Base-by-base conservation (phyloP, 2,797 vertebrate species). In the Acipenser transmontanus region DNA sequence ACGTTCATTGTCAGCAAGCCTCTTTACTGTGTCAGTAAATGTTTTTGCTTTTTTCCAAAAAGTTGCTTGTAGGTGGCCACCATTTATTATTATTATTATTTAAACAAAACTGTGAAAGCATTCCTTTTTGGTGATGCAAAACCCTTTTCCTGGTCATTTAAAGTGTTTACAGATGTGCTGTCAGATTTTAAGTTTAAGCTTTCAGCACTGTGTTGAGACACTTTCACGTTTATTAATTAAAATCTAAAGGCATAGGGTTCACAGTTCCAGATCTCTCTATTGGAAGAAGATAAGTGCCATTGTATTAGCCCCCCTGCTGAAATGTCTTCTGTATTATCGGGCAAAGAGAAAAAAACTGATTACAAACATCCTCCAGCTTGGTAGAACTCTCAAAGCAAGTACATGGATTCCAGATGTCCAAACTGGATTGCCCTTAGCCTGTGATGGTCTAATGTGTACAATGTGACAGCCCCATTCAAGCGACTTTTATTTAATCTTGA, bases 121-220 rank as follows among this genome's bases (percentile, higher is more conserved):
- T 78, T 78, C 74, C 69, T 73, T 69, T 71, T 71, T 63, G 72
- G 72, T 80, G 74, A 81, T 75, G 75, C 68, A 72, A 77, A 73
- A 71, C 74, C 72, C 68, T 72, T 77, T 80, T 71, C 72, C 71
- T 66, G 63, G 71, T 49, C 67, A 67, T 64, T 76, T 61, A 74
- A 76, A 80, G 72, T 73, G 72, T 76, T 79, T 77, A 76, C 76
- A 80, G 73, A 78, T 79, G 77, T 77, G 76, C 71, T 65, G 74
- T 78, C 73, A 74, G 63, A 68, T 70, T 62, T n/a, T 60, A 66
- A 9, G 47, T 70, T 71, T 66, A 75, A 65, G 74, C 74, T 66
- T 72, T 54, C 60, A 67, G 52, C 65, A 70, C 71, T 49, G 59
- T 65, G 68, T 47, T 6, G 63, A 74, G n/a, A 61, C 59, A 72